Evolutionary conservation across 2,888 invertebrate genomes (phyloP).

Genomic region (Temnothorax ravouxi): DNA sequence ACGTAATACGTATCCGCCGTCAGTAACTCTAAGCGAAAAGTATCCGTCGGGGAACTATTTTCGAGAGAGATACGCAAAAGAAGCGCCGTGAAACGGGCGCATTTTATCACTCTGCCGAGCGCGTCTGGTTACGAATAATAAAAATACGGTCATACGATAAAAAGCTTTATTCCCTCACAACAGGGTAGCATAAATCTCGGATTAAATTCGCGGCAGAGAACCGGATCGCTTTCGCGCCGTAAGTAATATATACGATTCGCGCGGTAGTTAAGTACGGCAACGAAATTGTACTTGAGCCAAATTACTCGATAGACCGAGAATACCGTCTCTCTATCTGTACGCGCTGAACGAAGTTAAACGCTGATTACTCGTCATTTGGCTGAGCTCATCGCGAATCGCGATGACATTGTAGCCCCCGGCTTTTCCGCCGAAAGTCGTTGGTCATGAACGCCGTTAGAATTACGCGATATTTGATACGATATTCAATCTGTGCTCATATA

Average conservation of each 20-base stretch:
- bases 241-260: slow-evolving; percentile 43
- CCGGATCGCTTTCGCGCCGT: slow-evolving; percentile 53
- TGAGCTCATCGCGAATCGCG: slow-evolving; percentile 41
- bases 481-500: slow-evolving; percentile 26
- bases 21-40: slow-evolving; percentile 35
- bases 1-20: background rate
- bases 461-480: slow-evolving; percentile 15
- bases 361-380: slow-evolving; percentile 68
- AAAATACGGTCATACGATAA: slow-evolving; percentile 32
- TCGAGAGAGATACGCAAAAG: slow-evolving; percentile 15
- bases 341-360: slow-evolving; percentile 65
- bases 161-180: slow-evolving; percentile 38
- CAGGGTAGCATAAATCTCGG: slow-evolving; percentile 32
- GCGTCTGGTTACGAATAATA: slow-evolving; percentile 40
- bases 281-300: slow-evolving; percentile 40
- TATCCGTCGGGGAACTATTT: slow-evolving; percentile 35
- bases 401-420: slow-evolving; percentile 46
- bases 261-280: slow-evolving; percentile 30
- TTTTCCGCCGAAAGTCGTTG: background rate
- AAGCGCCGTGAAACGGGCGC: background rate
- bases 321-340: slow-evolving; percentile 52
- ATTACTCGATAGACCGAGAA: slow-evolving; percentile 62
- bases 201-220: slow-evolving; percentile 59
- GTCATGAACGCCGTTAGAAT: slow-evolving; percentile 17
- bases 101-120: slow-evolving; percentile 40